Conservation (phyloP, 2,797 vertebrate species). For the Tapera naevia region DNA sequence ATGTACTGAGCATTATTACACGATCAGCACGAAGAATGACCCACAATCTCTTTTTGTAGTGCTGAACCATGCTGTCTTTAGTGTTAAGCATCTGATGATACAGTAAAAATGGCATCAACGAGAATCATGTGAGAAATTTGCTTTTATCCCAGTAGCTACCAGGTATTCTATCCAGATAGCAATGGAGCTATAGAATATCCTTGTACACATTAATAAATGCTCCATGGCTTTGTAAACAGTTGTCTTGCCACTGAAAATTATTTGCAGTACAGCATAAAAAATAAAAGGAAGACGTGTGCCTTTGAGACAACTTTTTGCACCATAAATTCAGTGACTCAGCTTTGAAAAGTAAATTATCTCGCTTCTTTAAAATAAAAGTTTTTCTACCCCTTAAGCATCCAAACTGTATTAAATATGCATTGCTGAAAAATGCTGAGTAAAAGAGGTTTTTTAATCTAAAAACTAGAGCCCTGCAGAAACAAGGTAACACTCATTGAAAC, state of each 20-base stretch:
- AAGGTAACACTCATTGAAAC: neutral
- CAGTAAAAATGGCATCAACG: neutral
- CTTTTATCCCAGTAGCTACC: neutral
- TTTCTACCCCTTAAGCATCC: neutral
- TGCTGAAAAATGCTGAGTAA: neutral
- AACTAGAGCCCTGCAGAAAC: neutral
- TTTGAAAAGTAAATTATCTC: conserved; percentile 15
- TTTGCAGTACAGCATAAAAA: neutral
- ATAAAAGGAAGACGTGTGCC: neutral
- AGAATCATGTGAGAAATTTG: neutral
- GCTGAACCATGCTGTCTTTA: neutral
- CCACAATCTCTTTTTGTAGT: neutral
- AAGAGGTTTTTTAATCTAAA: neutral
- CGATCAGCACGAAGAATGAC: neutral
- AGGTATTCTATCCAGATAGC: neutral
- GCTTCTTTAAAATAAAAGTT: neutral
- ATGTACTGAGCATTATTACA: neutral
- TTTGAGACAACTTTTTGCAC: neutral
- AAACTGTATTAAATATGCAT: neutral
- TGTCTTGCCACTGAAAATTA: neutral
- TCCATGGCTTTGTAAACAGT: neutral
- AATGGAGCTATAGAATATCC: neutral
- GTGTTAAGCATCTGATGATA: neutral
- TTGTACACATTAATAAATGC: neutral
- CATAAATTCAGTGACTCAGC: conserved; percentile 23